Evolutionary conservation across 1,140 invertebrate species (phyloP), one percentile per base, ranked within the genome.

Genomic region (Babylonia areolata): DNA sequence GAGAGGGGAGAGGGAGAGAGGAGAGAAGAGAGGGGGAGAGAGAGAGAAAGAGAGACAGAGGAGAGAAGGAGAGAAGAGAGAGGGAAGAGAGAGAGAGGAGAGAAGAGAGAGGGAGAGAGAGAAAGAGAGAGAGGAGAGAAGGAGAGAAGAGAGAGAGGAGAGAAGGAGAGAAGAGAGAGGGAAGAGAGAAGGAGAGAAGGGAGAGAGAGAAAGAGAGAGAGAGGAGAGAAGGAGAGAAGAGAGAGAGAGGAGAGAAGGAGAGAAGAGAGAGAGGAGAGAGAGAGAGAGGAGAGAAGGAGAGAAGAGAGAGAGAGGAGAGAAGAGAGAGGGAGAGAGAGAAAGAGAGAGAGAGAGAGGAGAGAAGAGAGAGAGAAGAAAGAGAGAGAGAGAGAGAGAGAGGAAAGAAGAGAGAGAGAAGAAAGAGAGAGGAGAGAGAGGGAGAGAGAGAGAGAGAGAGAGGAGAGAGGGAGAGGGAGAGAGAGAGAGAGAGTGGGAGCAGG

Each of bases 251-350:
- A 33, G 33, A 0, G 28, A 33, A 28, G 69, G 28, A 33, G 33
- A 28, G 28, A 28, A 71, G 69, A 71, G 69, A 71, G 69, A 71
- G 2, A 51, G 46, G 17, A 2, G 17, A 17, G 17, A 17, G 17
- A 46, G 42, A 46, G 15, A 15, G 15, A 15, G 15, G 42, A 46
- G 42, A 46, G 15, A 15, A 46, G 42, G 15, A 15, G 46, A 51
- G 46, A 51, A 17, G 17, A 17, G 17, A 17, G 17, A 17, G n/a
- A n/a, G n/a, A 51, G 46, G 17, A 17, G 17, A 17, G 17, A 17
- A 51, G 46, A 51, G 69, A 71, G 69, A 71, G 69, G n/a, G n/a
- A n/a, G n/a, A 71, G 69, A 71, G 69, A 71, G 69, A 71, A 28
- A 15, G 28, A n/a, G 33, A 71, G 69, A 71, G 33, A 71, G 33